These are phyloP conservation scores for Antedon mediterranea DNA, from an alignment of 53 echinoderm and acorn worm genomes.

Conservation along the genomic window DNA sequence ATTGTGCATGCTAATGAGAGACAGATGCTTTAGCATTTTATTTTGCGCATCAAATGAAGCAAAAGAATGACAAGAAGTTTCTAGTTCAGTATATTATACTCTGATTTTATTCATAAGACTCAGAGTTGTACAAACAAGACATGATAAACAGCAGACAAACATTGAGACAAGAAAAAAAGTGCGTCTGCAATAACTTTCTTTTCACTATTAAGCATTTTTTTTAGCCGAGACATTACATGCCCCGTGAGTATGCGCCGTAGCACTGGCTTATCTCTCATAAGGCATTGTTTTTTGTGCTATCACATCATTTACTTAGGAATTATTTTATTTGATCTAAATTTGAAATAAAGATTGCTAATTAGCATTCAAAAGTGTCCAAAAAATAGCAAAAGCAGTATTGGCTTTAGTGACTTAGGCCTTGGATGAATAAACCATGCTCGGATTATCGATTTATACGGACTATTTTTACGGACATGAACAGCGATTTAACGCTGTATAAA, in stretches of 20 bases:
- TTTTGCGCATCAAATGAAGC: neutral
- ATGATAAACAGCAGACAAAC: neutral
- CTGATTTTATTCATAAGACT: conserved; percentile 1
- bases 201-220: neutral
- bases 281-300: neutral
- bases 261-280: neutral
- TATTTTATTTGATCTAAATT: no score
- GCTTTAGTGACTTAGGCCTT: no score
- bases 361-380: no score
- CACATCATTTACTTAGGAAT: no score
- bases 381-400: no score
- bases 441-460: no score
- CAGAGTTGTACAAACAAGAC: neutral
- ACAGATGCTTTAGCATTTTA: neutral
- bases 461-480: no score
- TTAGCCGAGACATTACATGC: neutral
- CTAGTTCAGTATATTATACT: neutral
- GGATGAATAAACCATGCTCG: no score
- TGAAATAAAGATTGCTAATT: no score
- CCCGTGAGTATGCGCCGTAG: neutral
- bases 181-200: neutral
- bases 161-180: conserved; percentile 1
- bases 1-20: neutral
- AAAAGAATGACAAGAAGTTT: neutral
- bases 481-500: no score